phyloP scores from a whole-genome alignment of 2,113 vertebrate genomes.

The Podarcis muralis region DNA sequence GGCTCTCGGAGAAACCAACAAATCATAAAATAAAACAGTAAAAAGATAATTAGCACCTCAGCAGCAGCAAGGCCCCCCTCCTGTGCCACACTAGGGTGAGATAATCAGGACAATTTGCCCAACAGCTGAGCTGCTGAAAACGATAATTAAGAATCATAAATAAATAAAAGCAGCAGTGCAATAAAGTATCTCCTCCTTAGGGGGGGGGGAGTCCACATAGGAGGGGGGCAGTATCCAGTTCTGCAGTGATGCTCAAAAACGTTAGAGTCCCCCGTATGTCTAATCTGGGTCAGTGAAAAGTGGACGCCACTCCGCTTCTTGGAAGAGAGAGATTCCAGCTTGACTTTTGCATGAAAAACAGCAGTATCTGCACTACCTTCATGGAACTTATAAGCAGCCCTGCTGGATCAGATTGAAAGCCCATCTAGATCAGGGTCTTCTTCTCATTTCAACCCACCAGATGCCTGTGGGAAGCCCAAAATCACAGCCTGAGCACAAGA shows the following conservation, averaged over 20 bases:
- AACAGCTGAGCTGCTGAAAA: not conserved
- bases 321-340: not conserved
- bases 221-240: not conserved
- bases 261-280: too few species aligned
- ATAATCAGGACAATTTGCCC: conserved; percentile 8
- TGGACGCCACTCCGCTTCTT: not conserved
- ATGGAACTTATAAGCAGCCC: too few species aligned
- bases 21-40: too few species aligned
- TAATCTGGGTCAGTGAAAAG: not conserved
- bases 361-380: too few species aligned
- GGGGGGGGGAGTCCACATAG: not conserved
- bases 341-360: not conserved
- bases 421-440: too few species aligned
- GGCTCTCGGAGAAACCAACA: too few species aligned
- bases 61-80: not conserved
- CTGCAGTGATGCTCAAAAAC: not conserved
- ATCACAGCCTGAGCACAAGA: too few species aligned
- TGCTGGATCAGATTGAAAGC: too few species aligned
- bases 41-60: not conserved
- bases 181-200: not conserved
- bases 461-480: too few species aligned
- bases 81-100: not conserved
- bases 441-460: too few species aligned
- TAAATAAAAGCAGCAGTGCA: too few species aligned
- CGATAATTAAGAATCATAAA: not conserved